Base-by-base conservation (phyloP, 1,140 invertebrate genomes). In the Theocolax elegans region DNA sequence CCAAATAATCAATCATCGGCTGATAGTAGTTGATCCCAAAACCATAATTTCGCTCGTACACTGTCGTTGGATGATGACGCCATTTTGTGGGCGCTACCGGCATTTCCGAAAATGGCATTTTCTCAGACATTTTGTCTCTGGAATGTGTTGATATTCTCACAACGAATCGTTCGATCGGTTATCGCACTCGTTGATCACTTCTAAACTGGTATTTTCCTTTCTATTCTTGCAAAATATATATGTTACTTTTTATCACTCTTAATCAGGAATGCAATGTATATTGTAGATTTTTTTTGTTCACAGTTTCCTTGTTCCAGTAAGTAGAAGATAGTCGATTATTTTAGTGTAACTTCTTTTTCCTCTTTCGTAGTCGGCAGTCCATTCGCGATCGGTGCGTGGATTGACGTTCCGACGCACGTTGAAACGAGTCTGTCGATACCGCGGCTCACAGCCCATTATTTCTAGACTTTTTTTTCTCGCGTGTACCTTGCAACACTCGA, bases 1-100 rank as follows among this genome's bases (percentile, higher is more conserved):
- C 90, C 64, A 94, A 89, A 75, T 93, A 94, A 77, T 94, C 92
- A 68, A 94, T 90, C 92, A 94, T 93, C 12, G 92, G 92, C 77
- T 94, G 91, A 81, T 94, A 94, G 80, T 89, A 93, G 78, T 94
- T 92, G 58, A 93, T 92, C 6, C 91, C 92, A 73, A 91, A 92
- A 38, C 90, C 90, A 83, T 94, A 94, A 83, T 94, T 94, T 78
- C 91, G 89, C 72, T 92, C 90, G 79, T 94, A 94, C 25, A 92
- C 89, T 23, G 87, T 82, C 1, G 90, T 91, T n/a, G 89, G 87
- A 49, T 73, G 51, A 66, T 82, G 83, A 7, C 72, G 79, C 85
- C 85, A 86, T 67, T 78, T 79, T 4, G 82, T 59, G 12, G 81
- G 79, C n/a, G 81, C 79, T 12, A 80, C 17, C 1, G 91, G 91